Evolutionary conservation across 1,140 invertebrate genomes (phyloP).

Genomic region (Micrasema minimum): DNA sequence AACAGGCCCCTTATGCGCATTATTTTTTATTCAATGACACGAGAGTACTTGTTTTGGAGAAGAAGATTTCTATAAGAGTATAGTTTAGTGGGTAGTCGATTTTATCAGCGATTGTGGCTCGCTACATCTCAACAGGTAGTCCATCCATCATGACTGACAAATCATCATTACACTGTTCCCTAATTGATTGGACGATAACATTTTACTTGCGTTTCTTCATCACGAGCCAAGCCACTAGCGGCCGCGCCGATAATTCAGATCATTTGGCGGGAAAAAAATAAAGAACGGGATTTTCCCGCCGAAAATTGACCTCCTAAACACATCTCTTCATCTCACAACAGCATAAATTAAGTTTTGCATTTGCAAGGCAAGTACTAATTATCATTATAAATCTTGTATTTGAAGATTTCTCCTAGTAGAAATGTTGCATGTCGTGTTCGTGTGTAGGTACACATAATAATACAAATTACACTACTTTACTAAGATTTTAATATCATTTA

Average conservation of each 20-base stretch:
- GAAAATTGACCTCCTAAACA: constrained; percentile 1
- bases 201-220: constrained; percentile 28
- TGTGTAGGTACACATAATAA: neutral
- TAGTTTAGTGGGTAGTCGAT: neutral
- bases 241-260: constrained; percentile 11
- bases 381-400: too few relatives aligned
- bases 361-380: too few relatives aligned
- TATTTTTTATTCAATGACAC: too few relatives aligned
- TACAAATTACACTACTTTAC: too few relatives aligned
- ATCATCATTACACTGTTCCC: constrained; percentile 29
- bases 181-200: constrained; percentile 43
- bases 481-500: too few relatives aligned
- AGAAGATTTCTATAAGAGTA: neutral
- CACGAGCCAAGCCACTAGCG: constrained; percentile 18
- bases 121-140: constrained; percentile 40
- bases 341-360: neutral
- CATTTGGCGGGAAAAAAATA: constrained; percentile 15
- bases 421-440: neutral
- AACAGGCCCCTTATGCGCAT: neutral
- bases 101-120: constrained; percentile 11
- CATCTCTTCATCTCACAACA: neutral
- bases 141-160: constrained; percentile 39
- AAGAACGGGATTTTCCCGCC: constrained; percentile 22
- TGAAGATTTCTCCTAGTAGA: neutral
- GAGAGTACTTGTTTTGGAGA: neutral